A percentile compares a stretch with the other conserved stretches of the same genome.
These are phyloP conservation scores for Graphium colonna DNA, from an alignment of 2,888 invertebrate species.

Conservation along the genomic window DNA sequence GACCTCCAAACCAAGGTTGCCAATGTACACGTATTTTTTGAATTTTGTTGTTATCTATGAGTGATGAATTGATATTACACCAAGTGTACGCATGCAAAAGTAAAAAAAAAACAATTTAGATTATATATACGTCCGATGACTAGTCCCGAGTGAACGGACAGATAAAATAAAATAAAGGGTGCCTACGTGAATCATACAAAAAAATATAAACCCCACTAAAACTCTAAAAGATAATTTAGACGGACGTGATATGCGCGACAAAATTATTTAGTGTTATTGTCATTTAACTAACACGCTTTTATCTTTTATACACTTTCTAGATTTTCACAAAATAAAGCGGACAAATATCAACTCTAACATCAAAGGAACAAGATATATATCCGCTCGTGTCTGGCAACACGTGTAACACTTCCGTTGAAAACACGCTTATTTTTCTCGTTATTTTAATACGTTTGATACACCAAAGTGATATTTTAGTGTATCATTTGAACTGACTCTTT, in stretches of 20 bases:
- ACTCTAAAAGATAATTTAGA: neutral
- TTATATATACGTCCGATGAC: no score
- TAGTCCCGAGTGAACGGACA: no score
- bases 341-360: constrained; percentile 6
- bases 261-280: constrained; percentile 5
- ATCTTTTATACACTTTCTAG: constrained; percentile 7
- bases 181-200: neutral
- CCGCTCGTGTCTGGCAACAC: neutral
- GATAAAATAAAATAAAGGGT: no score
- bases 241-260: neutral
- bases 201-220: neutral
- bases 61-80: no score
- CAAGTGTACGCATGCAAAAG: no score
- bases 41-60: no score
- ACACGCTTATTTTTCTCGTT: constrained; percentile 11
- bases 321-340: neutral
- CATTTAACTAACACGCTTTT: constrained; percentile 6
- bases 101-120: no score
- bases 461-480: constrained; percentile 14
- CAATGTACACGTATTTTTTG: no score
- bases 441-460: constrained; percentile 18
- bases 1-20: no score
- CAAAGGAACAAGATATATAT: constrained; percentile 12
- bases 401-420: constrained; percentile 16
- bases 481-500: constrained; percentile 7